Base-by-base conservation (phyloP, 2,888 invertebrate genomes). In the Trichogramma dendrolimi region DNA sequence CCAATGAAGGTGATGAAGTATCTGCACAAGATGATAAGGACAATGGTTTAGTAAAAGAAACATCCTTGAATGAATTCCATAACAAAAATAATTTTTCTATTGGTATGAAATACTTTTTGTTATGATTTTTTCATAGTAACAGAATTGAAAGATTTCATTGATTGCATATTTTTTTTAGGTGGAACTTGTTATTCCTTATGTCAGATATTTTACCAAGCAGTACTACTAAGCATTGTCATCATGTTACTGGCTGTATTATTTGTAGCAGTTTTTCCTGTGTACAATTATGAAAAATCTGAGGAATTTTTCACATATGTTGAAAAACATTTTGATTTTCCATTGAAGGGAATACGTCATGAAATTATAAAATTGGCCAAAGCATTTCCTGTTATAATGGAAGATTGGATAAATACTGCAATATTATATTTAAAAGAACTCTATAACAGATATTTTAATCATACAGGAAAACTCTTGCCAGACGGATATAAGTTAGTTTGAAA, bases 261-360 rank as follows among this genome's bases (percentile, higher is more conserved):
- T 38, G 47, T 74, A 27, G 55, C 68, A n/a, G 55, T 73, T 42
- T 68, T 75, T 4, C 73, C 74, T 8, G 60, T 72, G 41, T 71
- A 71, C 51, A 70, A 72, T 50, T 62, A 70, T 41, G 64, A 70
- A 49, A 63, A 68, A 41, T 70, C 72, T 2, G 70, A 73, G 27
- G 53, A 58, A 4, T 44, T 75, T 39, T 60, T 72, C 7, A 65
- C 66, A 41, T 72, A 72, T 49, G 51, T 74, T 39, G 71, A 77
- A 67, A 57, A 42, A 1, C 67, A 68, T 40, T 71, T 71, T 2
- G 72, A 74, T 48, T 49, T 75, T 49, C 71, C 71, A 38, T 49
- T 76, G n/a, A 71, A 69, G 42, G 53, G 64, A 58, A 73, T 75
- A 64, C 72, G 72, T 46, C 64, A 70, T 59, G 61, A 69, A 6